Base-by-base conservation (phyloP, 2,888 invertebrate genomes). In the Hecatera dysodea region DNA sequence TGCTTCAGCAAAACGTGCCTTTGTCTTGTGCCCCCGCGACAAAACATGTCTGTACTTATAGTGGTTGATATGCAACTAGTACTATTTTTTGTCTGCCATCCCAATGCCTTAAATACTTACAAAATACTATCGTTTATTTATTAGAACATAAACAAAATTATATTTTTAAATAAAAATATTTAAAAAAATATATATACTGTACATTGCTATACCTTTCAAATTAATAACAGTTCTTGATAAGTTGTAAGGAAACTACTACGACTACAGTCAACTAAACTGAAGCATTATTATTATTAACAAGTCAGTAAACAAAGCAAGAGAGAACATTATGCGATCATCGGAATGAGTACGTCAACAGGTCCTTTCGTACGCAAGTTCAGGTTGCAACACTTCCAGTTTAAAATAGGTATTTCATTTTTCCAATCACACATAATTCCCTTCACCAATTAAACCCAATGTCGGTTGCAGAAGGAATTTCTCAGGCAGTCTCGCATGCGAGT, bases 401-500 rank as follows among this genome's bases (percentile, higher is more conserved):
- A 64, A 67, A 52, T 57, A 55, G 22, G 11, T 62, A 42, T 53
- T 60, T 36, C 0, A 59, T 59, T 72, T 59, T 59, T 52, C 52
- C 59, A 56, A 78, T 78, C 50, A 64, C 50, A 72, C 27, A 50
- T 63, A 67, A 68, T 67, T 53, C 71, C 44, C 75, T 83, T 71
- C n/a, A 56, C 57, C 70, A 81, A 76, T 80, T 83, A 70, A 72
- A 70, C 76, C 67, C 63, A 63, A 62, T 74, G 63, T 57, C n/a
- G 59, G 48, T 9, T 48, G 60, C 61, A 65, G 67, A 67, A 83
- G 63, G 66, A 72, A 78, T 78, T 77, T 81, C 78, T 73, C 67
- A 19, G 63, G 61, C 71, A 78, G 71, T 36, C 70, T 68, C 82
- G 76, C 62, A 84, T 84, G 67, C 75, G 78, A 80, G 81, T 75